Evolutionary conservation across 2,888 invertebrate genomes (phyloP), one percentile per base, ranked within the genome.

Genomic region (Synergus gifuensis): DNA sequence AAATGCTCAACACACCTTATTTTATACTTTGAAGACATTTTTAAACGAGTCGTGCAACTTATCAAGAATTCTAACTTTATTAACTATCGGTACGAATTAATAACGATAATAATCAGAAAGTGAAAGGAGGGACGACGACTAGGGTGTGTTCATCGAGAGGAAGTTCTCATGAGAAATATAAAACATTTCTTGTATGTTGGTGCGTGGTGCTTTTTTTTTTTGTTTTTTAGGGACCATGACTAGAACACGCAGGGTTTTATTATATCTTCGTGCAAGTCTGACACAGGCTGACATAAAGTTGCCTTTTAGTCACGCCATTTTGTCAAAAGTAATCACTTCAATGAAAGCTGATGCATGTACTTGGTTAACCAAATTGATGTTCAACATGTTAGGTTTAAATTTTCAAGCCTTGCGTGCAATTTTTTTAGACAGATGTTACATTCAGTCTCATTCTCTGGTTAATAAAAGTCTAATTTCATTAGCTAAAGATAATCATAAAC

Each of bases 301-400:
- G 36, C 4, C 49, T 73, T 49, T 73, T 54, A 73, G 54, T 73
- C 54, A 73, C 73, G 73, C 73, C 73, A 54, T 73, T 73, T 73
- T 54, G 73, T 73, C 73, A 73, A 73, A 73, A 54, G 73, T 73
- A 73, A 73, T 73, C 36, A 73, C 73, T 73, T 73, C 49, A 73
- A 54, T 73, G 73, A 54, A 73, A 73, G 73, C 54, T 73, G 36
- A 18, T 49, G 49, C 36, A 36, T 73, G 49, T 54, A 40, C 73
- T 49, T 73, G 36, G 49, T 73, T 73, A 73, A 73, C n/a, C 49
- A 73, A 73, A 54, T 54, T 54, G 73, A 54, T 49, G 73, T 54
- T 54, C 69, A 73, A 54, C 73, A 54, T 73, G 36, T 73, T 73
- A 36, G 54, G 49, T 36, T 54, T 18, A 73, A 73, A 36, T 16